Evolutionary conservation across 2,888 invertebrate genomes (phyloP), one percentile per base, ranked within the genome.

Genomic region (Drosophila merina): DNA sequence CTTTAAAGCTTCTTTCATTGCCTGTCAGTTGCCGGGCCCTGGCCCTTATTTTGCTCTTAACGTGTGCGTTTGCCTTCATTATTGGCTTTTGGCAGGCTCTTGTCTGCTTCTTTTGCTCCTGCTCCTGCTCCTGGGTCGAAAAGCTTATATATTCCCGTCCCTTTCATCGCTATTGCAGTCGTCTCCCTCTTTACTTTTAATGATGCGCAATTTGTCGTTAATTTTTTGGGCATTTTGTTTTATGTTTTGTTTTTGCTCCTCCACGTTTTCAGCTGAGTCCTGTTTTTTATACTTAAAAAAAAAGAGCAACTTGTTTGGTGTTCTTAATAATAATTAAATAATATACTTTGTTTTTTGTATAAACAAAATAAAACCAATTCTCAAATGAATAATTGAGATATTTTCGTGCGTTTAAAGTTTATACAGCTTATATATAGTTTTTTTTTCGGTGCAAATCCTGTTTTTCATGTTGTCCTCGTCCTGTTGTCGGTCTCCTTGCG

Each of bases 141-240:
- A 25, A 26, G 49, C 25, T 40, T 47, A 12, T 14, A 4, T n/a
- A 20, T 20, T 20, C 25, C 14, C 45, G 14, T 42, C 38, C 31
- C 10, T 14, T 9, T 55, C 38, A 12, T 62, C 42, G 36, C 45
- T 33, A n/a, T 14, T 33, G 40, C 14, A 38, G 38, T 20, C 36
- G 28, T 14, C 55, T 31, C 26, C 48, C 31, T 68, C 52, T 45
- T 70, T 62, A 77, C 75, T 81, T 81, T 79, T 83, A 86, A 86
- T 87, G 87, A 86, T 78, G 86, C 79, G 77, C 86, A 86, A 87
- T 86, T 86, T 86, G 87, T 86, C 83, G 86, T 83, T 86, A 85
- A 86, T 86, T 86, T 64, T 67, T 86, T 78, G 74, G 71, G 77
- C 72, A 78, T 82, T 83, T 74, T 83, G 72, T 79, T 76, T 85